Evolutionary conservation across 35 echinoderm and acorn worm species (phyloP), one percentile per base, ranked within the genome.

Genomic region (Amphiura filiformis): DNA sequence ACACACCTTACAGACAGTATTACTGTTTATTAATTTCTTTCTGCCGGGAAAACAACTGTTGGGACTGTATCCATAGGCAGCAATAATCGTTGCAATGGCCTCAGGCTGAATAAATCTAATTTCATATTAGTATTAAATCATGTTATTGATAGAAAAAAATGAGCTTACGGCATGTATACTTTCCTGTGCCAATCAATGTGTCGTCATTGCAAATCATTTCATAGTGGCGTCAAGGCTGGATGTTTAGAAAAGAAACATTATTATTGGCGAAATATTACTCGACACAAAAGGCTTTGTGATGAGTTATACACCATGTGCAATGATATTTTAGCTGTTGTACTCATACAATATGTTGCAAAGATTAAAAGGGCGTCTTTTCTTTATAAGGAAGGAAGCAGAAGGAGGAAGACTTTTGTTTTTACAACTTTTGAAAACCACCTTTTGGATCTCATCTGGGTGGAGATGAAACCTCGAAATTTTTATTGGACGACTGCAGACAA

Each of bases 121-220:
- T 70, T 70, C 9, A 70, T 70, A 70, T 70, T 70, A 70, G 61
- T 70, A 70, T 70, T 70, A 30, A 70, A 70, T 70, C 61, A 30
- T 70, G 61, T 18, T 70, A 70, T 70, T 70, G 61, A 70, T 30
- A 70, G 61, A 70, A 30, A 47, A n/a, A 52, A 52, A 70, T n/a
- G 7, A 70, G 61, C 61, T 70, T n/a, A 70, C 7, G 61, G 61
- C 61, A 26, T 70, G 61, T 70, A 70, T 26, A 2, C 28, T 2
- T 70, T 70, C 61, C 28, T 23, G 44, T 20, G 2, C 7, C 61
- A 70, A 70, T 70, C 61, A 70, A 70, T 70, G 7, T 70, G 61
- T 70, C 61, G 28, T 70, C 28, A 70, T 70, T 70, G 61, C 15
- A 70, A 70, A 70, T 70, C 26, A 70, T 70, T 70, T 23, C 61